Conservation (phyloP, 2,888 invertebrate species). For the Antitype chi region DNA sequence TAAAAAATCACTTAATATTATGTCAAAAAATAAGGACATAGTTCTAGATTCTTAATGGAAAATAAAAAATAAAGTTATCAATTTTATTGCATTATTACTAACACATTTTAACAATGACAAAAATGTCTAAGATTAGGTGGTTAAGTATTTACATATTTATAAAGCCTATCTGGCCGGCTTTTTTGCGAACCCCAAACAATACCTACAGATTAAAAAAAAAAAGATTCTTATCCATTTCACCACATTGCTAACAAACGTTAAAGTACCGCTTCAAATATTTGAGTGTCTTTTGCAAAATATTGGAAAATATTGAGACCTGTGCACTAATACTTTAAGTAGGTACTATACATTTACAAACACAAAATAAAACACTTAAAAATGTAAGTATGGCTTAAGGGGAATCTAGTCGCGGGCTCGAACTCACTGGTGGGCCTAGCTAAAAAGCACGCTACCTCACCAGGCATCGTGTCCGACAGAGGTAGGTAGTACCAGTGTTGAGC, state of each 20-base stretch:
- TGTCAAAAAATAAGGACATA: constrained; percentile 18
- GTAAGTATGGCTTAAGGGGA: no score
- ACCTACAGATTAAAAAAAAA: not conserved
- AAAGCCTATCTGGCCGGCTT: not conserved
- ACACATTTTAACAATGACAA: constrained; percentile 10
- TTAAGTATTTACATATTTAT: not conserved
- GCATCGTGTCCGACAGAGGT: no score
- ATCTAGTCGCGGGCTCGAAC: no score
- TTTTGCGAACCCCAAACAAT: not conserved
- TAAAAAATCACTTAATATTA: constrained; percentile 39
- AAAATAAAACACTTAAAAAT: no score
- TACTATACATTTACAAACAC: no score
- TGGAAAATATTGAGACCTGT: not conserved
- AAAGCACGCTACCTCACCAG: no score
- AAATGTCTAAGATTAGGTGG: not conserved
- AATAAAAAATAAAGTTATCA: constrained; percentile 21
- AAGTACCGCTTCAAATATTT: not conserved
- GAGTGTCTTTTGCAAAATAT: not conserved
- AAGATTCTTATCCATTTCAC: not conserved
- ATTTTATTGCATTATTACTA: not conserved
- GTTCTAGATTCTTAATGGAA: constrained; percentile 7
- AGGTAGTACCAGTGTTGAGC: no score
- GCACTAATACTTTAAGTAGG: no score
- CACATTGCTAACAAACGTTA: not conserved
- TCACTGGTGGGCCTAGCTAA: no score